These are phyloP conservation scores for Orgyia antiqua DNA, from an alignment of 2,888 invertebrate genomes.

Conservation along the genomic window DNA sequence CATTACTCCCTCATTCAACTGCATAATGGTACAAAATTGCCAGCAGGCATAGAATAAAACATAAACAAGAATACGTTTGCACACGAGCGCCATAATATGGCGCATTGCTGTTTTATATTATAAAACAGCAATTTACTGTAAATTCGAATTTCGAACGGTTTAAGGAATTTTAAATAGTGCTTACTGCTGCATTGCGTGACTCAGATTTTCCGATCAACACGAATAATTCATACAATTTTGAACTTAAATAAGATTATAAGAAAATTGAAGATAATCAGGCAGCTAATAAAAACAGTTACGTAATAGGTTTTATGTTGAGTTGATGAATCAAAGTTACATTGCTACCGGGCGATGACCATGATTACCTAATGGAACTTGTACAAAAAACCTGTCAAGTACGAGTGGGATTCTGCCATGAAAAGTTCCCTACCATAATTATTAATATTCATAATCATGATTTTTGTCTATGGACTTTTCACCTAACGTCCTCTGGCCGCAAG, in stretches of 20 bases:
- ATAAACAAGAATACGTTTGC: conserved; percentile 20
- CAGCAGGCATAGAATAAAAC: conserved; percentile 9
- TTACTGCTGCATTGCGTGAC: conserved; percentile 21
- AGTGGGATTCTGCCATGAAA: no score
- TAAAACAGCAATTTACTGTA: no score
- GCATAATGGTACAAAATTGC: conserved; percentile 4
- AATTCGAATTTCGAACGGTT: conserved; percentile 42
- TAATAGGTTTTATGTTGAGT: conserved; percentile 10
- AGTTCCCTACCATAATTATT: no score
- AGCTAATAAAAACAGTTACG: conserved; percentile 17
- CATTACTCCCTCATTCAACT: conserved; percentile 1
- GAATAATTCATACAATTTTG: conserved; percentile 8
- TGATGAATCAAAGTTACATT: conserved; percentile 29
- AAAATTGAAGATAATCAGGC: conserved; percentile 3
- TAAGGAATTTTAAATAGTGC: conserved; percentile 35
- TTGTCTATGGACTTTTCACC: no score
- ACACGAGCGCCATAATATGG: conserved; percentile 35
- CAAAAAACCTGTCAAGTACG: no score
- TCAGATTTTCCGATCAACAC: conserved; percentile 21
- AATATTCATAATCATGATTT: no score
- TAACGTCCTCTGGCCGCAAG: no score
- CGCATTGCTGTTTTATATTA: no score
- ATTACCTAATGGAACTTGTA: conserved; percentile 32
- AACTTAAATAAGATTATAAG: conserved; percentile 11
- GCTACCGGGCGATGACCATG: conserved; percentile 35